Evolutionary conservation across 2,113 vertebrate genomes (phyloP).

Genomic region (Pygoscelis adeliae): DNA sequence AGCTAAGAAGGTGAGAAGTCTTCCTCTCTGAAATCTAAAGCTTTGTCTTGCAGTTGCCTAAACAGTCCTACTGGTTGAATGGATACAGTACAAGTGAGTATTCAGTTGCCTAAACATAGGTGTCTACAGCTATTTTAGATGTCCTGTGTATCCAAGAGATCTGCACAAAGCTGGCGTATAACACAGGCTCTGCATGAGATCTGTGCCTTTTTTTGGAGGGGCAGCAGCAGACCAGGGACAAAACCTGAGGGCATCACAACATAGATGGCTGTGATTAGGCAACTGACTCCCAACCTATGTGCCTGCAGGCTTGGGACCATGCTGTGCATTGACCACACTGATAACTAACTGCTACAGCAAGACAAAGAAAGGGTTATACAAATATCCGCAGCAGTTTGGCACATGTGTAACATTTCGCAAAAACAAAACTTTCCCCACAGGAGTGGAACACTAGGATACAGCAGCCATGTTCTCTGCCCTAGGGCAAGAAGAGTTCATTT

Average conservation of each 20-base stretch:
- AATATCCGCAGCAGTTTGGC: neutral
- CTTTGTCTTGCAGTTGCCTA: neutral
- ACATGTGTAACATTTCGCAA: neutral
- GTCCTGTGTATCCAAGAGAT: neutral
- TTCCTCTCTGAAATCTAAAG: neutral
- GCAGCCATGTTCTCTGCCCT: neutral
- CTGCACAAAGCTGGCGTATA: neutral
- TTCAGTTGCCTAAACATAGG: neutral
- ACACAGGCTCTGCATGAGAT: neutral
- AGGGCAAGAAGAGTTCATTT: slow-evolving; percentile 4
- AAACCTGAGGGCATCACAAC: neutral
- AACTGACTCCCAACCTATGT: neutral
- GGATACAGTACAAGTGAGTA: neutral
- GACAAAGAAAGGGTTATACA: neutral
- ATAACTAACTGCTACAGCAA: neutral
- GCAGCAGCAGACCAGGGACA: neutral
- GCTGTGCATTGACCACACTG: neutral
- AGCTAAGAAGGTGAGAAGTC: neutral
- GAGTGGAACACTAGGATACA: neutral
- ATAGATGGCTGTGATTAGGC: neutral
- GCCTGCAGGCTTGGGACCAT: neutral
- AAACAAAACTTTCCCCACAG: neutral
- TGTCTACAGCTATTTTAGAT: neutral
- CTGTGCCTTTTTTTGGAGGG: neutral
- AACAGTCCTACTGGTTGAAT: neutral